phyloP scores from a whole-genome alignment of 2,888 invertebrate species.

The Lasioglossum malachurum region DNA sequence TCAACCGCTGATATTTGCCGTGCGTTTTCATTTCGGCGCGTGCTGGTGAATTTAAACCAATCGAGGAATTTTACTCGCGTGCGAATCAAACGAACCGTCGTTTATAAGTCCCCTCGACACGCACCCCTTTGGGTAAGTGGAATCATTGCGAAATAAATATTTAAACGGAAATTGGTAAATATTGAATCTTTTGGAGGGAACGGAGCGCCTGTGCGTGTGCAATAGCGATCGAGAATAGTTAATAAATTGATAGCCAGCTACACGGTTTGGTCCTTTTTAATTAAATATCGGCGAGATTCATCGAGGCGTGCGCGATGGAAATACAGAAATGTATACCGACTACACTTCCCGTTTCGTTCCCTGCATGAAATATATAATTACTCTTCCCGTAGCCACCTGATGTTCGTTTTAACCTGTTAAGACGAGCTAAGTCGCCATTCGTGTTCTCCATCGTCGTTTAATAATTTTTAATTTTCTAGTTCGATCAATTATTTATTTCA shows the following conservation, averaged over 20 bases:
- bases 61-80: neutral
- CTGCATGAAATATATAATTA: neutral
- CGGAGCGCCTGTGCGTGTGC: neutral
- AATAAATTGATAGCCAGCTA: neutral
- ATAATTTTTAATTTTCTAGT: neutral
- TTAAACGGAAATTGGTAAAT: neutral
- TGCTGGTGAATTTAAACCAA: neutral
- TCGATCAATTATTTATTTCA: neutral
- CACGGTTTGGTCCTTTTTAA: slow-evolving; percentile 1
- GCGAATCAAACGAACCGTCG: neutral
- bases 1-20: neutral
- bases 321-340: neutral
- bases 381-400: neutral
- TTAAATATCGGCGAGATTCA: slow-evolving; percentile 5
- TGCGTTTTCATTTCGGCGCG: neutral
- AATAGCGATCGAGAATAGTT: neutral
- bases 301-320: neutral
- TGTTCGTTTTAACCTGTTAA: neutral
- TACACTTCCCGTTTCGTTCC: neutral
- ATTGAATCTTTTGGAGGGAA: neutral
- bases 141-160: slow-evolving; percentile 2
- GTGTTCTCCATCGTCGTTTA: neutral
- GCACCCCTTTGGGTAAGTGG: neutral
- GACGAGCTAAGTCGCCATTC: neutral
- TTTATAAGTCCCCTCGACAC: neutral